A percentile compares a stretch with the other conserved stretches of the same genome.
phyloP scores from a whole-genome alignment of 2,113 vertebrate genomes.

The Odocoileus virginianus region DNA sequence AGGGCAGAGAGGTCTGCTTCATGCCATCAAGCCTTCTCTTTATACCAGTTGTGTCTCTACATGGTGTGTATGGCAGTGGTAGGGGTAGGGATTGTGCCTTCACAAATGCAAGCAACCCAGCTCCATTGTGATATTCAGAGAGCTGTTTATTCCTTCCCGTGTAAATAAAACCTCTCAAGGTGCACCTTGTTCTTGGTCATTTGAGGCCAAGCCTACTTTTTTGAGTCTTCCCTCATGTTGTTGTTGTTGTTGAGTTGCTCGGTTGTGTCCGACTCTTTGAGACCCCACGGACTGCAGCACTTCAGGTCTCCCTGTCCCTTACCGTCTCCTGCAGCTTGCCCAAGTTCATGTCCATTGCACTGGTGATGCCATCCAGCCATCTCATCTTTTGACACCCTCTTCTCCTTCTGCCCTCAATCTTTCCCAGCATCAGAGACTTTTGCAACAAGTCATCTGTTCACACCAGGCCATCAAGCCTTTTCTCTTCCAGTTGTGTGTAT shows the following conservation, averaged over 20 bases:
- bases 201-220: neutral
- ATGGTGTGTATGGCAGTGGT: neutral
- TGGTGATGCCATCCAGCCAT: neutral
- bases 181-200: neutral
- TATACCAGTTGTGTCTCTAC: neutral
- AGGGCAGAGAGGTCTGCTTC: neutral
- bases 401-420: neutral
- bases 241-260: accelerated
- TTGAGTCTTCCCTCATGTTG: neutral
- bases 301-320: neutral
- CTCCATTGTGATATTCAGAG: neutral
- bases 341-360: neutral
- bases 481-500: neutral
- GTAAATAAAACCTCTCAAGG: neutral
- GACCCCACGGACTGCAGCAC: neutral
- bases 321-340: neutral
- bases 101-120: neutral
- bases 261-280: neutral
- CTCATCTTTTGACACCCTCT: neutral
- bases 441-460: neutral
- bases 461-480: neutral
- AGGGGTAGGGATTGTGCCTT: neutral
- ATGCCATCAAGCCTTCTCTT: neutral
- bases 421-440: neutral
- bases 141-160: neutral